phyloP scores from a whole-genome alignment of 2,113 vertebrate genomes.

The Tachuris rubrigastra region DNA sequence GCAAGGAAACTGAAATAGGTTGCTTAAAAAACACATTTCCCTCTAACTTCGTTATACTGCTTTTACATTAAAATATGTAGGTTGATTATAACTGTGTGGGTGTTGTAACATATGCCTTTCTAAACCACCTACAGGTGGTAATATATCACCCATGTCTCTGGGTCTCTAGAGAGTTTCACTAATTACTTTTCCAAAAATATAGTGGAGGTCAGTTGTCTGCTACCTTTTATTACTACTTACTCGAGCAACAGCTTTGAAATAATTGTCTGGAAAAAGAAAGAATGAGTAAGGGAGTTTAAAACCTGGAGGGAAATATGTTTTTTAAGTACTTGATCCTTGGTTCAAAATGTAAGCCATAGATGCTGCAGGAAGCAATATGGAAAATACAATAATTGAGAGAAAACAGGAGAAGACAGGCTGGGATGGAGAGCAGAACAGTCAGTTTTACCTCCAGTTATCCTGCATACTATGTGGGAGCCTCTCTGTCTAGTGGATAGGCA shows the following conservation, averaged over 20 bases:
- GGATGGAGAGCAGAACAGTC: not conserved
- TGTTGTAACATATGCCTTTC: constrained; percentile 55
- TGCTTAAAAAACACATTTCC: constrained; percentile 50
- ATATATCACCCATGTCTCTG: constrained; percentile 62
- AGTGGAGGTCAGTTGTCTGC: constrained; percentile 60
- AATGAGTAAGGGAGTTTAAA: constrained; percentile 47
- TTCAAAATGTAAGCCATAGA: constrained; percentile 19
- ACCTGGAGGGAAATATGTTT: not conserved
- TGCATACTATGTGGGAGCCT: not conserved
- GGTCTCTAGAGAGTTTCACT: constrained; percentile 51
- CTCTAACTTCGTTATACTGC: constrained; percentile 11
- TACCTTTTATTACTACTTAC: constrained; percentile 68
- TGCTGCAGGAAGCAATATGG: not conserved
- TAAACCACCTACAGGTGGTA: constrained; percentile 60
- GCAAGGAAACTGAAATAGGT: constrained; percentile 17
- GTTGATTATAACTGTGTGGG: constrained; percentile 58
- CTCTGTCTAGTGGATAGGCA: not conserved
- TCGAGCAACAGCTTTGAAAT: constrained; percentile 43
- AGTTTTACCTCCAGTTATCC: not conserved
- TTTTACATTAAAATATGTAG: constrained; percentile 56
- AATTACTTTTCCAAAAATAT: constrained; percentile 70
- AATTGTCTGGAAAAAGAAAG: constrained; percentile 4
- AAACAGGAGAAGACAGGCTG: not conserved
- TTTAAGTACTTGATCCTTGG: not conserved
- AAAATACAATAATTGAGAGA: constrained; percentile 1